A percentile compares a stretch with the other conserved stretches of the same genome.
phyloP scores from a whole-genome alignment of 2,797 vertebrate genomes.

The Meriones psammophilus region DNA sequence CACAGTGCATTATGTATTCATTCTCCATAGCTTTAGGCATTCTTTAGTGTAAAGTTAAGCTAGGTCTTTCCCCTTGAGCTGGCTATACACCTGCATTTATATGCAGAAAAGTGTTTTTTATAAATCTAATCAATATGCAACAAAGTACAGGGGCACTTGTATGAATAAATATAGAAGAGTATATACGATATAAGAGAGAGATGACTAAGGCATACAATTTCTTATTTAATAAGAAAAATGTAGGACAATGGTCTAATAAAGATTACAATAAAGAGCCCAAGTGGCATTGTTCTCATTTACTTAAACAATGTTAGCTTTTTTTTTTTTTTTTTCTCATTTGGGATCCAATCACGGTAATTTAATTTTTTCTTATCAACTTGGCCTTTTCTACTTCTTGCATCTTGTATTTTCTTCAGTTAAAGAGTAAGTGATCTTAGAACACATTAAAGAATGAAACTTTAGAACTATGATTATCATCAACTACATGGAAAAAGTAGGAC shows the following conservation, averaged over 20 bases:
- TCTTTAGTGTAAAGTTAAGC: neutral
- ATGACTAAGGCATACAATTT: neutral
- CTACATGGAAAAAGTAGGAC: neutral
- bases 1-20: neutral
- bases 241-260: neutral
- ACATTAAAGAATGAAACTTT: neutral
- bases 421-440: neutral
- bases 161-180: neutral
- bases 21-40: neutral
- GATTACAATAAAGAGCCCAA: neutral
- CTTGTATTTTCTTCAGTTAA: neutral
- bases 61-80: neutral
- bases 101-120: neutral
- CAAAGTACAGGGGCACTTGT: neutral
- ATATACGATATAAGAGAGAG: neutral
- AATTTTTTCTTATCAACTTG: conserved; percentile 15
- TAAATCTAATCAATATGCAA: conserved; percentile 36
- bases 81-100: neutral
- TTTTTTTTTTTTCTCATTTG: neutral
- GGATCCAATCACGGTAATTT: neutral
- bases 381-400: neutral
- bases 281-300: neutral
- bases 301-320: neutral
- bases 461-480: neutral
- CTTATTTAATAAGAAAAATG: conserved; percentile 30